Base-by-base conservation (phyloP, 1,140 invertebrate species). In the Andricus grossulariae region DNA sequence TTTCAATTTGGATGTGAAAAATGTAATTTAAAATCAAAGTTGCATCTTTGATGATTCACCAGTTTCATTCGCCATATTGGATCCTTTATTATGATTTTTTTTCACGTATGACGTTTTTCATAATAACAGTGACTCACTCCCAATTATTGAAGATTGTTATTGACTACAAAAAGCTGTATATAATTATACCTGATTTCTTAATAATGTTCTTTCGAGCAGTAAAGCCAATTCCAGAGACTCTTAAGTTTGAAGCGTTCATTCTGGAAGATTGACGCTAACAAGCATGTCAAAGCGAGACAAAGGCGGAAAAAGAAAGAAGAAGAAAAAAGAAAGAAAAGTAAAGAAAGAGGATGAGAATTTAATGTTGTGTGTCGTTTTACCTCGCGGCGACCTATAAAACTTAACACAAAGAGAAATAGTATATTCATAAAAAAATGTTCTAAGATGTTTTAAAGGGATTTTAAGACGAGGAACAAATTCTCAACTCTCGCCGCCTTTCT, bases 231-330 rank as follows among this genome's bases (percentile, higher is more conserved):
- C 8, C 51, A n/a, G 51, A n/a, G 6, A 54, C 16, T 7, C 15
- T 54, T 16, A 84, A 82, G 80, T 81, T 82, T 50, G 54, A 77
- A 78, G 70, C 76, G 19, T 60, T 10, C 13, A 39, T 57, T 72
- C 54, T 77, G 71, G 21, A 77, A 81, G 75, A 81, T 80, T 80
- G 78, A 81, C 73, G 71, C 75, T 66, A 74, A 51, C 74, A 73
- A 52, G 78, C 52, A 80, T 45, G 74, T 80, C 73, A 51, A 18
- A 75, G 70, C 32, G n/a, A 70, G 32, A 50, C 18, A 16, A 32
- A 39, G 52, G 52, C 19, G 12, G n/a, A 8, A 12, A 55, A 19
- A 57, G 52, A 72, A 50, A 73, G 60, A 19, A 50, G 66, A 25
- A 50, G 52, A 54, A 70, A 72, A 66, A 75, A 71, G 66, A 45